Conservation (phyloP, 2,113 vertebrate species). For the Cinclus cinclus region DNA sequence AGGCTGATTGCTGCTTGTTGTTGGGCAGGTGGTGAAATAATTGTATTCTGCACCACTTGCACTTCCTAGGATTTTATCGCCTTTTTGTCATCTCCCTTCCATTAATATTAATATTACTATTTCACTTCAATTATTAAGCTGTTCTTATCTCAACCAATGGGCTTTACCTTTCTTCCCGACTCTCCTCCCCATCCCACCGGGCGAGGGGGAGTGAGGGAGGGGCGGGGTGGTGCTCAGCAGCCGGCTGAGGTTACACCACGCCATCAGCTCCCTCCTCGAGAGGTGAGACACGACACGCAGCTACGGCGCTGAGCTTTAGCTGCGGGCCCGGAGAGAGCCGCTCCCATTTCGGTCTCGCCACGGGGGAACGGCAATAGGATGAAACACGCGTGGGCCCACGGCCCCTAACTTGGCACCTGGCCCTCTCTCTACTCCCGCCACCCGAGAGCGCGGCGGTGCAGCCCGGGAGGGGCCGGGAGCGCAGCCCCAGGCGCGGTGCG, state of each 20-base stretch:
- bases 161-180: background rate
- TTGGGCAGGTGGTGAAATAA: background rate
- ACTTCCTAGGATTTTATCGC: background rate
- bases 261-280: background rate
- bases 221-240: background rate
- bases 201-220: background rate
- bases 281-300: background rate
- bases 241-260: background rate
- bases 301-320: background rate
- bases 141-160: background rate
- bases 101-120: background rate
- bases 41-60: background rate
- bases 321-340: background rate
- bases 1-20: background rate
- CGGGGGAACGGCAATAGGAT: accelerated
- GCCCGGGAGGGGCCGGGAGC: background rate
- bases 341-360: background rate
- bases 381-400: background rate
- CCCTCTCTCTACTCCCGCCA: background rate
- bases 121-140: background rate
- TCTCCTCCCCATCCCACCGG: background rate
- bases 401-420: background rate
- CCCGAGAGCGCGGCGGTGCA: background rate
- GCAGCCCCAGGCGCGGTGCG: background rate
- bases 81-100: background rate